phyloP scores from a whole-genome alignment of 1,140 invertebrate genomes.

The Callitettix versicolor region DNA sequence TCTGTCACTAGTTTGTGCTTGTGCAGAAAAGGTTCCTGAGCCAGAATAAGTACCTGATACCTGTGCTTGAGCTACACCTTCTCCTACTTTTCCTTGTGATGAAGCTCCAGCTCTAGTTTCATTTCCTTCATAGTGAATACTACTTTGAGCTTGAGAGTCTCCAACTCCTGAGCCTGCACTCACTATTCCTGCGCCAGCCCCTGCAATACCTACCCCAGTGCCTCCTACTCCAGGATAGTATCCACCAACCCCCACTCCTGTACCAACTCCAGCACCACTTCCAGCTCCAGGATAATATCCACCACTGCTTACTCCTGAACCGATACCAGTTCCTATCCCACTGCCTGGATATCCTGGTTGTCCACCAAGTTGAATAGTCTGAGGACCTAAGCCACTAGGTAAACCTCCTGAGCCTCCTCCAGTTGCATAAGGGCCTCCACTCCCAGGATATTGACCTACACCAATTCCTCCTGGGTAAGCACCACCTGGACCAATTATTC shows the following conservation, averaged over 20 bases:
- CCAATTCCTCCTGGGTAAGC: not conserved
- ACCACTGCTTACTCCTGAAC: slow-evolving; percentile 9
- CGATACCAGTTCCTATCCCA: slow-evolving; percentile 15
- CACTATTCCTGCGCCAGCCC: not conserved
- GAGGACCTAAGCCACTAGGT: not conserved
- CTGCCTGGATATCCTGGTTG: slow-evolving; percentile 4
- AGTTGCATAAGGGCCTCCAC: not conserved
- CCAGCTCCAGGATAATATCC: slow-evolving; percentile 9
- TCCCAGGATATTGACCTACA: not conserved
- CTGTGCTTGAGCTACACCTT: slow-evolving; percentile 63
- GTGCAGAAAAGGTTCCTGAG: slow-evolving; percentile 64
- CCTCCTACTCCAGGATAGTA: slow-evolving; percentile 11
- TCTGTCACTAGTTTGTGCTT: slow-evolving; percentile 64
- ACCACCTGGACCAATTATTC: not conserved
- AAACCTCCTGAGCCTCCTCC: not conserved
- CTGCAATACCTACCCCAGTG: slow-evolving; percentile 15
- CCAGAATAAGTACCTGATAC: slow-evolving; percentile 66
- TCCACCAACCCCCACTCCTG: slow-evolving; percentile 16
- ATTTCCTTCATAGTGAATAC: slow-evolving; percentile 50
- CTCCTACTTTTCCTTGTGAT: slow-evolving; percentile 57
- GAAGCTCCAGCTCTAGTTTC: slow-evolving; percentile 61
- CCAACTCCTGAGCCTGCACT: slow-evolving; percentile 8
- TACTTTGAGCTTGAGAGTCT: slow-evolving; percentile 63
- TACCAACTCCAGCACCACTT: slow-evolving; percentile 12
- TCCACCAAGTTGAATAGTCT: not conserved